phyloP scores from a whole-genome alignment of 2,797 vertebrate species.

The Enteromius argenteus region DNA sequence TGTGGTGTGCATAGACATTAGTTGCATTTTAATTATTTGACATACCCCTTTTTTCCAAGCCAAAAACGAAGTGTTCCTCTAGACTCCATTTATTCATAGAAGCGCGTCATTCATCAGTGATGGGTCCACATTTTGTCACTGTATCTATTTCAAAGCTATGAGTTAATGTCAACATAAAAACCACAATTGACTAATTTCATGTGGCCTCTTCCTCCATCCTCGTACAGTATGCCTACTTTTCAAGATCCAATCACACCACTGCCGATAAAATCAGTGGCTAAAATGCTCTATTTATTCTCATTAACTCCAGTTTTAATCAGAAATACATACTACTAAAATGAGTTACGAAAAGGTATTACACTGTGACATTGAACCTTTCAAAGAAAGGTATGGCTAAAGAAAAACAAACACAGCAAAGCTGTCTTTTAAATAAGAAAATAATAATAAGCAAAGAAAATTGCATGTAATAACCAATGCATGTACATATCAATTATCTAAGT shows the following conservation, averaged over 20 bases:
- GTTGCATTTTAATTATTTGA: slow-evolving; percentile 56
- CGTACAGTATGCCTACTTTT: not conserved
- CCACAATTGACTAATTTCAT: not conserved
- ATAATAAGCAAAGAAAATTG: not conserved
- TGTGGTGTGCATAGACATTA: slow-evolving; percentile 48
- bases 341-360: not conserved
- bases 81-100: not conserved
- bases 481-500: slow-evolving; percentile 26
- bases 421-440: not conserved
- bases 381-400: not conserved
- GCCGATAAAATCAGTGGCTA: not conserved
- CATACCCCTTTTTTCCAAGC: slow-evolving; percentile 32
- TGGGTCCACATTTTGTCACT: not conserved
- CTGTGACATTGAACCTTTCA: not conserved
- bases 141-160: slow-evolving; percentile 1
- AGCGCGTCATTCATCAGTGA: slow-evolving; percentile 26
- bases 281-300: not conserved
- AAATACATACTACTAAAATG: not conserved
- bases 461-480: not conserved
- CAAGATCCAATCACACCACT: not conserved
- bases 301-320: not conserved
- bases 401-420: not conserved
- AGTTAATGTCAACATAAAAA: not conserved
- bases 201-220: not conserved
- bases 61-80: slow-evolving; percentile 16